Base-by-base conservation (phyloP, 2,888 invertebrate species). In the Nomada ruficornis region DNA sequence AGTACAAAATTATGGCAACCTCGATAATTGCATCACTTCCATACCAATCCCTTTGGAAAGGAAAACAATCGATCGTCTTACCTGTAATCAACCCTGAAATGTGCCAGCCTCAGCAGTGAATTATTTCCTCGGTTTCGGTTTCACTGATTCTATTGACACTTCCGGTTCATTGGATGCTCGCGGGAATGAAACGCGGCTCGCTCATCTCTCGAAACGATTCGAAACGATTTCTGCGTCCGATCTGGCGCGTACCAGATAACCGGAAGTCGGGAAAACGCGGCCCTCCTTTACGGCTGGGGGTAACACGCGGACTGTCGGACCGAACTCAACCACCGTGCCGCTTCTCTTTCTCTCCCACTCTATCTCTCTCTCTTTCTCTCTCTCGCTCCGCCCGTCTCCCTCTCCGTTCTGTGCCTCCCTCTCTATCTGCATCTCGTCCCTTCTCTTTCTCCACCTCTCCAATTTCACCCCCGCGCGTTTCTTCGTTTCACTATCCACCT, bases 271-370 rank as follows among this genome's bases (percentile, higher is more conserved):
- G 76, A 70, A 75, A 74, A 83, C 82, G 82, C 86, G 82, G 60
- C 86, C 84, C 85, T 85, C 83, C 77, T 87, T 83, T 85, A 86
- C 90, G 87, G 86, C 84, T 88, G 87, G 86, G 82, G 89, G 88
- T 89, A 89, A 90, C 91, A 91, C 92, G 91, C 92, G 92, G 91
- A 91, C 91, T 91, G 89, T 85, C 85, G 84, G 80, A 83, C 86
- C 87, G 80, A 81, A 90, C 89, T 90, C 85, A 86, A 89, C 89
- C 89, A 79, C 87, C 88, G 89, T 85, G 83, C 84, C 83, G 82
- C 82, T 83, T 83, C 77, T 86, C 85, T 78, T 79, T 84, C 82
- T 80, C 80, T 73, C 76, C 57, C 77, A 54, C 52, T 67, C 80
- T 64, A 59, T 54, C 68, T 42, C 71, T 64, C 72, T 29, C 73